Conservation (phyloP, 2,113 vertebrate genomes). For the cattle (Bos taurus) region ARS-UCD2.0 NC_037344.1:30538501-30539000, state of each 20-base stretch:
- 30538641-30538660: not conserved
- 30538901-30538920: too few species aligned
- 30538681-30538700: not conserved
- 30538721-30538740: not conserved
- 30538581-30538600: not conserved
- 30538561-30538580: not conserved
- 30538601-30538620: not conserved
- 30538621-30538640: not conserved
- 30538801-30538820: not conserved
- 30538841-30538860: not conserved
- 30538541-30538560: not conserved
- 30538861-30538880: not conserved
- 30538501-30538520: not conserved
- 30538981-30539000: too few species aligned
- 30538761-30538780: not conserved
- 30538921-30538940: too few species aligned
- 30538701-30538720: not conserved
- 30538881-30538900: not conserved
- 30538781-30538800: not conserved
- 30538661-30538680: not conserved
- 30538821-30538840: not conserved
- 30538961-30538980: too few species aligned
- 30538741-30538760: not conserved
- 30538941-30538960: too few species aligned
- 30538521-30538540: not conserved